A percentile compares a stretch with the other conserved stretches of the same genome.
These are phyloP conservation scores for Drosophila kuntzei DNA, from an alignment of 2,888 invertebrate species.

Conservation along the genomic window DNA sequence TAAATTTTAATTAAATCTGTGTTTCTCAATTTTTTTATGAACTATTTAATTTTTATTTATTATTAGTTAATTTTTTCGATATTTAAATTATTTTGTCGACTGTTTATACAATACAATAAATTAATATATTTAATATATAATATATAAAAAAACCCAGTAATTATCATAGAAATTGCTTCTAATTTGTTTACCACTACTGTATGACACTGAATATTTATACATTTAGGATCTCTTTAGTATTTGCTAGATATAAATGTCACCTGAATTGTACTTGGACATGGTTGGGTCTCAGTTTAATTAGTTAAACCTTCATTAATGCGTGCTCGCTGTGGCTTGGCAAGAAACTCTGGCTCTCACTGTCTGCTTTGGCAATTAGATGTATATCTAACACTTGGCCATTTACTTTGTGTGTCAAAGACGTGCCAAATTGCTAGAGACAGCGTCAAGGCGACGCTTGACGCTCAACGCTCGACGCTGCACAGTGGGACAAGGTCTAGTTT, in stretches of 20 bases:
- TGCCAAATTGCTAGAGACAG: conserved; percentile 66
- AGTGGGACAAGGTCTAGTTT: too few relatives aligned
- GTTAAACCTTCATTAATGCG: conserved; percentile 24
- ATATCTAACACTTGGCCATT: conserved; percentile 75
- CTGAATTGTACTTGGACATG: conserved; percentile 9
- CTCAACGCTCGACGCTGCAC: conserved; percentile 26
- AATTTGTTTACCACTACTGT: background rate
- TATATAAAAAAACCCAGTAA: too few relatives aligned
- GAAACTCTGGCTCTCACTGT: conserved; percentile 27
- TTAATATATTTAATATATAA: too few relatives aligned
- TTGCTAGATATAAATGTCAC: conserved; percentile 8
- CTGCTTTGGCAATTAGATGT: conserved; percentile 70
- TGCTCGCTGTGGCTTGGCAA: conserved; percentile 12
- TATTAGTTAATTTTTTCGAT: too few relatives aligned
- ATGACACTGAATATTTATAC: background rate
- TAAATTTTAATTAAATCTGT: too few relatives aligned
- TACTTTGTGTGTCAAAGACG: conserved; percentile 68
- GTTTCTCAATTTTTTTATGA: too few relatives aligned
- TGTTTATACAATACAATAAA: too few relatives aligned
- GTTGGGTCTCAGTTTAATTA: conserved; percentile 24
- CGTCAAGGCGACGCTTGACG: conserved; percentile 63
- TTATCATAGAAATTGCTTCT: background rate
- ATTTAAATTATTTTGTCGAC: too few relatives aligned
- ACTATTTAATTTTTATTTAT: too few relatives aligned
- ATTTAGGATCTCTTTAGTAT: background rate